Conservation (phyloP, 1,140 invertebrate genomes). For the Eriocheir sinensis region DNA sequence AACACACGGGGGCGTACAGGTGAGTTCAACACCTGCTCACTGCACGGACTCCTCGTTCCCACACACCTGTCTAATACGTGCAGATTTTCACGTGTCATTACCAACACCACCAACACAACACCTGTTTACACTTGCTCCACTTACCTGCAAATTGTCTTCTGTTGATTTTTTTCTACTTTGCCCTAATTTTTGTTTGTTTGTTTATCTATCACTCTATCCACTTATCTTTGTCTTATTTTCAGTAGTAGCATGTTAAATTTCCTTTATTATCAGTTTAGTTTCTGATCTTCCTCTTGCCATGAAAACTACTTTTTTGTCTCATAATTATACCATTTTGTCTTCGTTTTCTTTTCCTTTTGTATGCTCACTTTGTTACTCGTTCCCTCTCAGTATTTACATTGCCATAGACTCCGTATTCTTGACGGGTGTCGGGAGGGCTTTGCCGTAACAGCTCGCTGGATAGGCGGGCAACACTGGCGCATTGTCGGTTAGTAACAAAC, state of each 20-base stretch:
- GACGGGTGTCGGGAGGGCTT: too few species aligned
- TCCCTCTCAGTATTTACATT: background rate
- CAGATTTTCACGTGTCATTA: too few species aligned
- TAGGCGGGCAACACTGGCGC: too few species aligned
- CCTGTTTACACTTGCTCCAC: too few species aligned
- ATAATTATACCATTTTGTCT: background rate
- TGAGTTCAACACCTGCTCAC: background rate
- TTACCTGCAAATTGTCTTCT: background rate
- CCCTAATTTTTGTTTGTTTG: background rate
- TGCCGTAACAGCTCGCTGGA: too few species aligned
- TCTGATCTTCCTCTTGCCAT: slow-evolving; percentile 18
- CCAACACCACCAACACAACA: too few species aligned
- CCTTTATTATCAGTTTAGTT: background rate
- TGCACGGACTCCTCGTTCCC: background rate
- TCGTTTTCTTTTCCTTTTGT: too few species aligned
- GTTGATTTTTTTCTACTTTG: background rate
- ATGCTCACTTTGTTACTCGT: background rate
- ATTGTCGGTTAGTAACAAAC: too few species aligned
- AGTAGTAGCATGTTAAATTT: background rate
- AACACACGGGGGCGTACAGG: background rate
- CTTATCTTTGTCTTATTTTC: slow-evolving; percentile 1
- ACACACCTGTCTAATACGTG: background rate
- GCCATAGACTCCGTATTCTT: too few species aligned
- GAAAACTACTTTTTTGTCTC: background rate
- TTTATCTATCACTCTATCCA: slow-evolving; percentile 1